These are phyloP conservation scores for Heliconius ismenius DNA, from an alignment of 2,888 invertebrate genomes.

Conservation along the genomic window DNA sequence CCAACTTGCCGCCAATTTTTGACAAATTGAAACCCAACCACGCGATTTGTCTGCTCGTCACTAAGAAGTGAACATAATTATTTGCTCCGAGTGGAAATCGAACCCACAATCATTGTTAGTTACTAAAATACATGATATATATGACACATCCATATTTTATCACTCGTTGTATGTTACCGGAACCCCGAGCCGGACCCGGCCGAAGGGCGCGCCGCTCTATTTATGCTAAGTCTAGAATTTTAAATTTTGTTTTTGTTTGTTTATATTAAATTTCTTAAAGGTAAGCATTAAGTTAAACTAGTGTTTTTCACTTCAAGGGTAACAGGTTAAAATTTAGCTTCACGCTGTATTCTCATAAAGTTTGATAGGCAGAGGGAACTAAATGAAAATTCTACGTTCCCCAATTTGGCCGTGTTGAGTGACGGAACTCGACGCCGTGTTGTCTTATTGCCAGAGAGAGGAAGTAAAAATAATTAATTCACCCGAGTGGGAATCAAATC, in stretches of 20 bases:
- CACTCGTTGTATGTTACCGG: constrained; percentile 53
- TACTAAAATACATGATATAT: neutral
- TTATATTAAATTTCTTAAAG: constrained; percentile 17
- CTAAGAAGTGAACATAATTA: neutral
- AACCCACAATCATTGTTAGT: too few species aligned
- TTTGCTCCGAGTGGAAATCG: too few species aligned
- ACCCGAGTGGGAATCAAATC: too few species aligned
- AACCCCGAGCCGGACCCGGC: constrained; percentile 65
- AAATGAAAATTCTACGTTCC: too few species aligned
- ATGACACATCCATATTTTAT: constrained; percentile 44
- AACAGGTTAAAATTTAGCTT: neutral
- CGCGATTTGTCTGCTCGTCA: neutral
- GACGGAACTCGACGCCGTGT: too few species aligned
- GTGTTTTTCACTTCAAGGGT: neutral
- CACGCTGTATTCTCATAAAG: too few species aligned
- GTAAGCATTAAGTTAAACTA: neutral
- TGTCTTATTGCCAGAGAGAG: too few species aligned
- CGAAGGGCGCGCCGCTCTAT: constrained; percentile 68
- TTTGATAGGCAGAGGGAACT: neutral
- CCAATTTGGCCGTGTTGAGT: too few species aligned
- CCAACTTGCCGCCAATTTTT: neutral
- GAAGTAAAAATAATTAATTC: too few species aligned
- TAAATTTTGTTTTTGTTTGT: constrained; percentile 34
- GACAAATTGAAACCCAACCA: neutral
- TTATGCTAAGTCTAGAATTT: constrained; percentile 35